A percentile compares a stretch with the other conserved stretches of the same genome.
Evolutionary conservation across 2,113 vertebrate genomes (phyloP).

Genomic region (Coptodon bakossiorum): DNA sequence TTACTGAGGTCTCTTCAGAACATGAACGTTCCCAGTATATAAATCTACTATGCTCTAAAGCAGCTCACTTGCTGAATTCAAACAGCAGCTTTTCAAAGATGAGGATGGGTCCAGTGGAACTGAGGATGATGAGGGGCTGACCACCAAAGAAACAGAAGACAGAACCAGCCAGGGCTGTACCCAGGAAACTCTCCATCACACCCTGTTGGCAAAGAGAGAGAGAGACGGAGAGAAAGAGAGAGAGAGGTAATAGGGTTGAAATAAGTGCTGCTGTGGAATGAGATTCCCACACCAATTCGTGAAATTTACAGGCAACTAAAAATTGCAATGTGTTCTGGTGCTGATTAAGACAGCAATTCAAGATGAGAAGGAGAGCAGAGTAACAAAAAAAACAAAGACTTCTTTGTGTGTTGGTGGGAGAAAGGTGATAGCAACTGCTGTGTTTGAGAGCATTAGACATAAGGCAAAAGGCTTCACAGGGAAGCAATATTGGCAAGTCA

Average conservation of each 20-base stretch:
- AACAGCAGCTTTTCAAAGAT: conserved; percentile 98
- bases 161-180: conserved; percentile 87
- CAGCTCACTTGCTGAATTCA: conserved; percentile 96
- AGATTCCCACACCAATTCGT: neutral
- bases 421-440: neutral
- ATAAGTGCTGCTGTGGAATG: neutral
- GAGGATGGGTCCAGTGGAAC: conserved; percentile 97
- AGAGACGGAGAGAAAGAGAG: neutral
- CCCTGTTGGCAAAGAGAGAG: conserved; percentile 69
- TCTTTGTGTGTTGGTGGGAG: neutral
- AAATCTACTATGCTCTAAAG: neutral
- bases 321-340: neutral
- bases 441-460: neutral
- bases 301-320: neutral
- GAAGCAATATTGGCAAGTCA: neutral
- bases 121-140: conserved; percentile 98
- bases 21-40: neutral
- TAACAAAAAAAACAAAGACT: neutral
- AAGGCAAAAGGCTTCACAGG: neutral
- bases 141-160: conserved; percentile 90
- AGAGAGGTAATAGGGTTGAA: neutral
- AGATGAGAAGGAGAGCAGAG: neutral
- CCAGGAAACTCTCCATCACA: conserved; percentile 97
- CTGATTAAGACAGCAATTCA: neutral
- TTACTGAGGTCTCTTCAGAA: neutral